These are phyloP conservation scores for Plodia interpunctella DNA, from an alignment of 1,140 invertebrate genomes.

Conservation along the genomic window DNA sequence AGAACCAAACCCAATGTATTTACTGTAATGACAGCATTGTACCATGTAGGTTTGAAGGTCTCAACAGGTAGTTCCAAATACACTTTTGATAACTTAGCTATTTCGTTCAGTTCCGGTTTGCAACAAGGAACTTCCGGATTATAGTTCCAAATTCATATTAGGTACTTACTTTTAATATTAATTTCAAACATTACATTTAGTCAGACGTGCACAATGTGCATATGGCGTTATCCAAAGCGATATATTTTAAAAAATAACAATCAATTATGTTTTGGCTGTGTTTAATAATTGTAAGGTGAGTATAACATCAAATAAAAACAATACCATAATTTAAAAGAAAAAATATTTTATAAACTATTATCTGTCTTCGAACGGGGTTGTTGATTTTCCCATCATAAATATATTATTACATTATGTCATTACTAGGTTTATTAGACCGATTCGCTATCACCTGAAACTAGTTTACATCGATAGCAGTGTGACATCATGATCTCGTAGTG, in stretches of 20 bases:
- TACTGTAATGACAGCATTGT: too few species aligned
- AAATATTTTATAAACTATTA: too few species aligned
- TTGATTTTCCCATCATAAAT: too few species aligned
- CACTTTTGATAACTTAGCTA: background rate
- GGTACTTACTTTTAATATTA: background rate
- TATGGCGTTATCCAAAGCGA: too few species aligned
- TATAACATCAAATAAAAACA: background rate
- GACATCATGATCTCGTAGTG: slow-evolving; percentile 36
- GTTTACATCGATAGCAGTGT: slow-evolving; percentile 21
- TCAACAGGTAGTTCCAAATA: background rate
- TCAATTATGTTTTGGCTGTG: background rate
- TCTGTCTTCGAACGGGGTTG: too few species aligned
- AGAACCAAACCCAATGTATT: too few species aligned
- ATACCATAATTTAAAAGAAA: background rate
- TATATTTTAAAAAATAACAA: too few species aligned
- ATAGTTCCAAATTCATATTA: background rate
- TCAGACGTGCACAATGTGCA: too few species aligned
- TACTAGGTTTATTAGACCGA: background rate
- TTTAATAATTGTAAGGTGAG: background rate
- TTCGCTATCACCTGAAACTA: background rate
- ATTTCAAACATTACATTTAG: background rate
- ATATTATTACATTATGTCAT: background rate
- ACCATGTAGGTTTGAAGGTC: too few species aligned
- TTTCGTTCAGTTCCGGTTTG: background rate
- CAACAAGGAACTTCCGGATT: background rate